These are phyloP conservation scores for Harpegnathos saltator DNA, from an alignment of 1,140 invertebrate species.

Conservation along the genomic window DNA sequence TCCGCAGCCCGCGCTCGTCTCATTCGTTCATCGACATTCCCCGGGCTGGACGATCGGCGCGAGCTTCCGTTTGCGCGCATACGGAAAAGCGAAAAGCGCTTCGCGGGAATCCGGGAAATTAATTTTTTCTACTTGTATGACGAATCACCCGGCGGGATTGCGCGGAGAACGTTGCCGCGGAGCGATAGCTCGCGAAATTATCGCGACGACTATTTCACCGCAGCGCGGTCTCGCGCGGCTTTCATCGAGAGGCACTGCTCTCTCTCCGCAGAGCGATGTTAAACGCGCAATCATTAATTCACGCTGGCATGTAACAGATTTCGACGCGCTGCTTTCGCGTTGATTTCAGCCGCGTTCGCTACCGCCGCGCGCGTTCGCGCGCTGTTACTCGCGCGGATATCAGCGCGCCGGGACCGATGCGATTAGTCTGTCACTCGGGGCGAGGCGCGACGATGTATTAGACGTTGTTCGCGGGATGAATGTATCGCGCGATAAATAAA, in stretches of 20 bases:
- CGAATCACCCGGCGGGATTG: not conserved
- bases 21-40: too few relatives aligned
- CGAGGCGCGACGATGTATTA: constrained; percentile 49
- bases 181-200: not conserved
- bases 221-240: too few relatives aligned
- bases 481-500: constrained; percentile 10
- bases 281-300: constrained; percentile 53
- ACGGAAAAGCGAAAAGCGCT: too few relatives aligned
- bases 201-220: constrained; percentile 1
- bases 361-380: too few relatives aligned
- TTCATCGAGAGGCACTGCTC: not conserved
- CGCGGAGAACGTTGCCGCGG: not conserved
- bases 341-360: constrained; percentile 52
- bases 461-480: constrained; percentile 46
- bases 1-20: not conserved
- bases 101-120: not conserved
- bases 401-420: constrained; percentile 31
- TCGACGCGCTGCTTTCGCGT: constrained; percentile 23
- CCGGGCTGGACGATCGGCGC: too few relatives aligned
- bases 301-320: constrained; percentile 49
- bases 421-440: constrained; percentile 46
- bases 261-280: not conserved
- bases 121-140: not conserved
- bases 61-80: not conserved
- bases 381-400: constrained; percentile 14